Percentiles rank a stretch among this genome's conserved stretches.
phyloP scores from a whole-genome alignment of 1,140 invertebrate species.

The Prorops nasuta region DNA sequence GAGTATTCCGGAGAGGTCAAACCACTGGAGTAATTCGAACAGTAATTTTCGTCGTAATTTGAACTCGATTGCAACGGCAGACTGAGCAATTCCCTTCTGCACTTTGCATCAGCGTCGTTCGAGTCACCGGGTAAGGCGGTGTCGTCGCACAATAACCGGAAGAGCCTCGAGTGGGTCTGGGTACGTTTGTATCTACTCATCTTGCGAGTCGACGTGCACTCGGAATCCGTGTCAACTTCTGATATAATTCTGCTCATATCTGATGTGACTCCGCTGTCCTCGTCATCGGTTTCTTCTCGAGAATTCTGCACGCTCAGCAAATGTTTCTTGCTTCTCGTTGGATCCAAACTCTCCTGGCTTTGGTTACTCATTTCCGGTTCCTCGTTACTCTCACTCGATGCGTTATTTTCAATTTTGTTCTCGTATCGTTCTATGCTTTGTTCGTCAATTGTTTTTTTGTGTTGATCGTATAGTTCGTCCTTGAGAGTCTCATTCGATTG shows the following conservation, averaged over 20 bases:
- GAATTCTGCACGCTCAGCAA: conserved; percentile 48
- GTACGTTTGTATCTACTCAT: conserved; percentile 66
- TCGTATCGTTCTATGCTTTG: too few relatives aligned
- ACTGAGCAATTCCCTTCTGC: conserved; percentile 22
- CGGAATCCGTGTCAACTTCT: conserved; percentile 66
- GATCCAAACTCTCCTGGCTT: too few relatives aligned
- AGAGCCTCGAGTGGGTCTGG: conserved; percentile 70
- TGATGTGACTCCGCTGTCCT: conserved; percentile 71
- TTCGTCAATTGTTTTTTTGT: background rate
- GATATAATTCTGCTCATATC: conserved; percentile 70
- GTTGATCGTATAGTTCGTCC: background rate
- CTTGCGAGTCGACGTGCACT: conserved; percentile 58
- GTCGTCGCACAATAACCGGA: conserved; percentile 66
- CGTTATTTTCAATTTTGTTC: background rate
- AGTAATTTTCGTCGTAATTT: conserved; percentile 34
- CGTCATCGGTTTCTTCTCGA: conserved; percentile 63
- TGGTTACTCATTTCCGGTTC: conserved; percentile 22
- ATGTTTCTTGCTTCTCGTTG: conserved; percentile 19
- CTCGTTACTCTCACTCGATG: background rate
- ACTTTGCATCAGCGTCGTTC: conserved; percentile 2
- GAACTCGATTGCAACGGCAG: conserved; percentile 24
- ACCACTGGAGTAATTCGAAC: conserved; percentile 35
- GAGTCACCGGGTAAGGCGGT: conserved; percentile 44
- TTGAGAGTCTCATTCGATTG: background rate
- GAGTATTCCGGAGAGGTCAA: conserved; percentile 46